Base-by-base conservation (phyloP, 2,888 invertebrate species). In the Pilophorus perplexus region DNA sequence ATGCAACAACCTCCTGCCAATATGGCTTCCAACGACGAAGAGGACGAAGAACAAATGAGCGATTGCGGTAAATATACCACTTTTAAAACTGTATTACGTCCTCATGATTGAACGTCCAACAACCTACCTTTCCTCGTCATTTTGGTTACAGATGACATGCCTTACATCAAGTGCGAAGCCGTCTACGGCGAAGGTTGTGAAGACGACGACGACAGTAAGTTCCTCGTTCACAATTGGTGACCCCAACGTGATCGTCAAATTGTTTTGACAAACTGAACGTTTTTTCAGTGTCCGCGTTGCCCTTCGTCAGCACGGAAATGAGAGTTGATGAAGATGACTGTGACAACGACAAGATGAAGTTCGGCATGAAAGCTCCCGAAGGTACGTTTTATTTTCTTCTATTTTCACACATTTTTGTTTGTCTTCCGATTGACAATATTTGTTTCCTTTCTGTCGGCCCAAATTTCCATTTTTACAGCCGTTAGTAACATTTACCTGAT, bases 361-460 rank as follows among this genome's bases (percentile, higher is more conserved):
- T 44, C 16, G 62, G 62, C 18, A 62, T 62, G 62, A 62, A 62
- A 48, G 62, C 62, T 3, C 62, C 62, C 18, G 62, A 62, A 62
- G 62, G 62, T 62, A n/a, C 18, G 42, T 40, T 33, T 33, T 33
- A 33, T 33, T n/a, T 33, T 33, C 33, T 6, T 33, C 12, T 12
- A 8, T 33, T 6, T 12, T 33, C 33, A 12, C 33, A 33, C 12
- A 33, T 33, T 33, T 12, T 33, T n/a, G 33, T 6, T 12, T 33
- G 33, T 12, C 33, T 33, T 33, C 33, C 33, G 33, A 33, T n/a
- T n/a, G n/a, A n/a, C n/a, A n/a, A n/a, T n/a, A n/a, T n/a, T n/a
- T n/a, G n/a, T n/a, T n/a, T n/a, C n/a, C n/a, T n/a, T n/a, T n/a
- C n/a, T n/a, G n/a, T n/a, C n/a, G n/a, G n/a, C n/a, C n/a, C n/a